Percentiles rank a stretch among this genome's conserved stretches.
These are phyloP conservation scores for Andrena trimmerana DNA, from an alignment of 2,888 invertebrate genomes.

Conservation along the genomic window DNA sequence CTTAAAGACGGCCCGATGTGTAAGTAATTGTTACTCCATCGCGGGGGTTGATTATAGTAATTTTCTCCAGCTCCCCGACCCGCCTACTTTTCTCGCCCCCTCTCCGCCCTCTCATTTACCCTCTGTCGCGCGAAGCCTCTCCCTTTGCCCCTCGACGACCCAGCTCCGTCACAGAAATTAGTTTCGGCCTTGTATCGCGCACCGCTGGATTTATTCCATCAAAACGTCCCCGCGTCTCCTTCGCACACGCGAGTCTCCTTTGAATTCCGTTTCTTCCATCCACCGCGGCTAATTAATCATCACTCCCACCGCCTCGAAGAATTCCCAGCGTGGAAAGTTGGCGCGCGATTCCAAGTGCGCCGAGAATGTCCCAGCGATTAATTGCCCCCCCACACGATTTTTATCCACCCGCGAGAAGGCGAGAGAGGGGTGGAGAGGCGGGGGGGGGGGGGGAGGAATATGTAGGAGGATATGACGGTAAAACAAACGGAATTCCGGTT, in stretches of 20 bases:
- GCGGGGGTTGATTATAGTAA: constrained; percentile 63
- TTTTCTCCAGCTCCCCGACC: constrained; percentile 52
- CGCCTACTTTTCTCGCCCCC: constrained; percentile 30
- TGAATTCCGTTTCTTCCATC: constrained; percentile 11
- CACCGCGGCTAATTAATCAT: constrained; percentile 21
- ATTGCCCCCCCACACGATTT: constrained; percentile 12
- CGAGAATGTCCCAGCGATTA: constrained; percentile 12
- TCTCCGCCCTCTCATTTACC: constrained; percentile 4
- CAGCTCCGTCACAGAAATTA: constrained; percentile 55
- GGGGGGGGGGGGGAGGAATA: background rate
- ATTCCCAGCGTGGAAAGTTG: background rate
- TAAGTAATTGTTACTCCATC: constrained; percentile 65
- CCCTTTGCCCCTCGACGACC: constrained; percentile 25
- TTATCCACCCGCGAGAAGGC: background rate
- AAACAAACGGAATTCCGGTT: constrained; percentile 56
- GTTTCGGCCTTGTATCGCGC: constrained; percentile 50
- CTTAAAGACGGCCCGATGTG: constrained; percentile 49
- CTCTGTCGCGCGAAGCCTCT: constrained; percentile 3
- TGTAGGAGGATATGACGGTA: constrained; percentile 10
- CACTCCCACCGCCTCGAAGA: background rate
- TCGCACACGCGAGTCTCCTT: background rate
- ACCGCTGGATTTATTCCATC: constrained; percentile 24
- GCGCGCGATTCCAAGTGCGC: background rate
- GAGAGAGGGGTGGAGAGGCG: background rate
- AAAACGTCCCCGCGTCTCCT: background rate